Conservation (phyloP, 2,113 vertebrate species). For the Petrocephalus microphthalmus region DNA sequence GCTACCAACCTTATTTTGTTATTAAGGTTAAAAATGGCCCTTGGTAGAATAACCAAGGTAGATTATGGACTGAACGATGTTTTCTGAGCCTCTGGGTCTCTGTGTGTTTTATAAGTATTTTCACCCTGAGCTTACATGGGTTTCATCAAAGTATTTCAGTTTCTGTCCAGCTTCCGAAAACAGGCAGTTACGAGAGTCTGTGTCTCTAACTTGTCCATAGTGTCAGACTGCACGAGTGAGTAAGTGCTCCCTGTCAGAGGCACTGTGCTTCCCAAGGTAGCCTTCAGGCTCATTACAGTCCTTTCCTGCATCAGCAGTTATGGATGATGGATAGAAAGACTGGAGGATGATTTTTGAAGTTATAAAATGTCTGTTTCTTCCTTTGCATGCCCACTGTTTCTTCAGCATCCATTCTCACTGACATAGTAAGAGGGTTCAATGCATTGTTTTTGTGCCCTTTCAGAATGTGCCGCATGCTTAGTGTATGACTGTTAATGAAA, state of each 20-base stretch:
- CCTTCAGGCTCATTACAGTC: neutral
- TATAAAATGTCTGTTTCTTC: neutral
- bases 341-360: neutral
- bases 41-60: neutral
- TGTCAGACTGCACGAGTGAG: neutral
- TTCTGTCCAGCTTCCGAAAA: neutral
- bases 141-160: neutral
- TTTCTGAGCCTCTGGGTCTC: neutral
- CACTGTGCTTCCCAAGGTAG: neutral
- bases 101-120: neutral
- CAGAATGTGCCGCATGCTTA: neutral
- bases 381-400: neutral
- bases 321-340: neutral
- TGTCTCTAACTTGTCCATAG: neutral
- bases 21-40: neutral
- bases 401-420: neutral
- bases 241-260: neutral
- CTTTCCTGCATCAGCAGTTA: neutral
- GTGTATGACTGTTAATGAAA: neutral
- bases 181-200: neutral
- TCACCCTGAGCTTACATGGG: neutral
- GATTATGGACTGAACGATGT: neutral
- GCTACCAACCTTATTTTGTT: neutral
- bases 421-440: neutral
- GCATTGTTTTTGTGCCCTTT: neutral